phyloP scores from a whole-genome alignment of 2,888 invertebrate species.

The Ichneumoninae sp. region DNA sequence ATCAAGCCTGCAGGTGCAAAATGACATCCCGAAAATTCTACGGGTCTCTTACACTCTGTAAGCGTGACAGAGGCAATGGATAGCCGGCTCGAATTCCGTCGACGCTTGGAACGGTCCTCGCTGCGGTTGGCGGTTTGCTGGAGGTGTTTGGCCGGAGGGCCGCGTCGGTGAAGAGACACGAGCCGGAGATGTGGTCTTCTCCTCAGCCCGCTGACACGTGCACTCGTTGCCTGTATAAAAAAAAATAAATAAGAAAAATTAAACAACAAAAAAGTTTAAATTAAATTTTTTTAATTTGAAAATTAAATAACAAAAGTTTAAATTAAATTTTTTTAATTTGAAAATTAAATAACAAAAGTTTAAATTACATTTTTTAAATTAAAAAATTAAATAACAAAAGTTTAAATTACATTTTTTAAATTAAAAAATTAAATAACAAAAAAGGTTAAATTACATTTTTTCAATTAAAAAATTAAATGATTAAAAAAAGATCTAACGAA shows the following conservation, averaged over 20 bases:
- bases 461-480: too few species aligned
- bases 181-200: constrained; percentile 28
- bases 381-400: too few species aligned
- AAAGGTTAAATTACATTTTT: not conserved
- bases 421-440: not conserved
- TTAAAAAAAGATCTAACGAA: not conserved
- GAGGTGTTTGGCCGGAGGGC: constrained; percentile 37
- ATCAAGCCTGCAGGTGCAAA: not conserved
- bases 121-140: constrained; percentile 59
- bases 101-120: constrained; percentile 28
- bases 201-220: constrained; percentile 60
- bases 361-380: too few species aligned
- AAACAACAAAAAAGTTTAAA: too few species aligned
- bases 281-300: too few species aligned
- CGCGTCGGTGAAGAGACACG: constrained; percentile 28
- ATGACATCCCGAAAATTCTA: not conserved
- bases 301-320: not conserved
- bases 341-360: too few species aligned
- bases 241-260: not conserved
- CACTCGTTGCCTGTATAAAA: constrained; percentile 67
- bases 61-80: constrained; percentile 71
- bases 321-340: not conserved
- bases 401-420: too few species aligned
- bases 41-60: constrained; percentile 71
- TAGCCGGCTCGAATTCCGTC: constrained; percentile 57